Evolutionary conservation across 2,888 invertebrate genomes (phyloP), one percentile per base, ranked within the genome.

Genomic region (Patella depressa): DNA sequence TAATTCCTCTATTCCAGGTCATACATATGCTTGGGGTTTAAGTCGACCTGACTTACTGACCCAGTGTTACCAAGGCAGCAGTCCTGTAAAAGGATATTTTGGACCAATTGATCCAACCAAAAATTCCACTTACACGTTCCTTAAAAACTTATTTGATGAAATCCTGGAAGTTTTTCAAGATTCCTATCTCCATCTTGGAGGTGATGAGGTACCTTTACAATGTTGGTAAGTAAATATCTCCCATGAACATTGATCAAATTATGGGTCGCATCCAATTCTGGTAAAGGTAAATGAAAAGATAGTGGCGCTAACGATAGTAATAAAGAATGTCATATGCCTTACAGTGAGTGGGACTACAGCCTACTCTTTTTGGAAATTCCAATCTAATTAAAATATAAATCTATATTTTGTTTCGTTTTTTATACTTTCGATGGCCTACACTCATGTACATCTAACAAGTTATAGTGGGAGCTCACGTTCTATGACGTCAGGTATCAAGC

Each of bases 61-160:
- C 3, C 88, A 90, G 83, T 90, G 89, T 82, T 90, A 89, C 82
- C 84, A 85, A 70, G 87, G 87, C 9, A 82, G 81, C 74, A 80
- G 79, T 24, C 86, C 86, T 1, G 87, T 89, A 3, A 88, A 93
- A 83, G 95, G 94, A 1, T 93, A 94, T 77, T 93, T 94, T 78
- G 97, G 97, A 0, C 97, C 97, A 0, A 94, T 98, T 88, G 94
- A 97, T 90, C 97, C 97, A 0, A 94, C 94, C 5, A 93, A 93
- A 34, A 92, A 94, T 24, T 88, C 90, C 55, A 95, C 95, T 0
- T 97, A 95, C 91, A 91, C 92, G 7, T 95, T 97, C 85, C 91
- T 97, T 29, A 88, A 93, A 45, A 93, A 93, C 0, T 92, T 98
- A 4, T 94, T 96, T 84, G 89, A 91, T 55, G 97, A 97, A 92